These are phyloP conservation scores for Crepidodera aurea DNA, from an alignment of 2,888 invertebrate genomes.

Conservation along the genomic window DNA sequence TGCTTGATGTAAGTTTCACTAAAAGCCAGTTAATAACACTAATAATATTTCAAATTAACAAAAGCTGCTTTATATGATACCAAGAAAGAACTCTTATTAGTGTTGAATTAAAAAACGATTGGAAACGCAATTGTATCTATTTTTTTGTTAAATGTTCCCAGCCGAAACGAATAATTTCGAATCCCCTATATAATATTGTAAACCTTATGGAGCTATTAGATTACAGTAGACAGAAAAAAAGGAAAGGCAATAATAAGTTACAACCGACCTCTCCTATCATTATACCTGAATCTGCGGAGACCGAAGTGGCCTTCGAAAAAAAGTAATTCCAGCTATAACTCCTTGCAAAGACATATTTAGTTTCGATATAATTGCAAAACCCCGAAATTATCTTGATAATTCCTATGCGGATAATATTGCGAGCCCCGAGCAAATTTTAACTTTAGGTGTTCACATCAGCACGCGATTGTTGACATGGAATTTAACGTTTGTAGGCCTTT, in stretches of 20 bases:
- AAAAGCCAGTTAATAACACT: too few relatives aligned
- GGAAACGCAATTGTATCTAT: too few relatives aligned
- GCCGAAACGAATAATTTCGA: constrained; percentile 30
- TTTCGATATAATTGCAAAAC: constrained; percentile 42
- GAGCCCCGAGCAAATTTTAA: constrained; percentile 32
- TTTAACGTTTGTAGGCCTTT: constrained; percentile 25
- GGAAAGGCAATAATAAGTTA: constrained; percentile 36
- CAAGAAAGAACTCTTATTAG: too few relatives aligned
- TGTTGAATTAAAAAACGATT: too few relatives aligned
- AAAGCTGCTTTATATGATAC: too few relatives aligned
- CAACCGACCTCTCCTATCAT: constrained; percentile 44
- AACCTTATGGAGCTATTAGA: constrained; percentile 40
- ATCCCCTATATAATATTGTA: constrained; percentile 33
- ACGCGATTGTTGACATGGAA: constrained; percentile 37
- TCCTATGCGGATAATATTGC: constrained; percentile 26
- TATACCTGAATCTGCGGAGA: constrained; percentile 41
- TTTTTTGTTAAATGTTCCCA: too few relatives aligned
- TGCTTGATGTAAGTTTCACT: too few relatives aligned
- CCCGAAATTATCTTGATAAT: constrained; percentile 38
- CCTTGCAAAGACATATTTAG: constrained; percentile 42
- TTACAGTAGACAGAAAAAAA: constrained; percentile 46
- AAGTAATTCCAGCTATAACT: constrained; percentile 36
- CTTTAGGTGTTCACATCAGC: constrained; percentile 28
- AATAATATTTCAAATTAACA: too few relatives aligned
- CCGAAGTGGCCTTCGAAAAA: constrained; percentile 38